Conservation (phyloP, 2,888 invertebrate species). For the Cyaniris semiargus region DNA sequence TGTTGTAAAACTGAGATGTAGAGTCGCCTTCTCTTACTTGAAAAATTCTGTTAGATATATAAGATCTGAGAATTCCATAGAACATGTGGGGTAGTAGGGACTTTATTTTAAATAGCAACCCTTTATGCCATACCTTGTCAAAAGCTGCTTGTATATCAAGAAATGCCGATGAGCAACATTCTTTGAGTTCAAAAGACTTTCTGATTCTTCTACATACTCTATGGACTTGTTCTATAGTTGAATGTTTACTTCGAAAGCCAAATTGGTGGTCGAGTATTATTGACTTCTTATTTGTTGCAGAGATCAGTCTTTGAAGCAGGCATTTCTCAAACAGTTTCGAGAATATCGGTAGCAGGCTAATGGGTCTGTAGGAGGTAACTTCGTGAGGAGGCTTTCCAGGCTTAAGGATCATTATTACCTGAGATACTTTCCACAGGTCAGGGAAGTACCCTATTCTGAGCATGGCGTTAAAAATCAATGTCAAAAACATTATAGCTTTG, state of each 20-base stretch:
- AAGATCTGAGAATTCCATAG: slow-evolving; percentile 29
- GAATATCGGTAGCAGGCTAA: background rate
- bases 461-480: background rate
- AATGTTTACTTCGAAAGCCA: too few relatives aligned
- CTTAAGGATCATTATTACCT: background rate
- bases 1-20: background rate
- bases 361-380: slow-evolving; percentile 36
- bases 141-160: slow-evolving; percentile 22
- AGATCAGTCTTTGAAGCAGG: slow-evolving; percentile 27
- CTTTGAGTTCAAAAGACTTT: slow-evolving; percentile 1
- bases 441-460: background rate
- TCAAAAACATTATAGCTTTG: slow-evolving; percentile 39
- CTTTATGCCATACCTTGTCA: slow-evolving; percentile 5
- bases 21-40: slow-evolving; percentile 21
- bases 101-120: slow-evolving; percentile 32
- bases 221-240: too few relatives aligned
- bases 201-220: too few relatives aligned
- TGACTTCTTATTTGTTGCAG: too few relatives aligned
- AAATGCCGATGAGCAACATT: slow-evolving; percentile 19
- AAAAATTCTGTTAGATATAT: slow-evolving; percentile 12
- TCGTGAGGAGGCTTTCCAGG: background rate
- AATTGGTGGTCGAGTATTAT: too few relatives aligned
- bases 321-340: background rate
- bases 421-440: background rate
- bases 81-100: slow-evolving; percentile 18